Evolutionary conservation across 2,888 invertebrate genomes (phyloP).

Genomic region (Cryptocephalus moraei): DNA sequence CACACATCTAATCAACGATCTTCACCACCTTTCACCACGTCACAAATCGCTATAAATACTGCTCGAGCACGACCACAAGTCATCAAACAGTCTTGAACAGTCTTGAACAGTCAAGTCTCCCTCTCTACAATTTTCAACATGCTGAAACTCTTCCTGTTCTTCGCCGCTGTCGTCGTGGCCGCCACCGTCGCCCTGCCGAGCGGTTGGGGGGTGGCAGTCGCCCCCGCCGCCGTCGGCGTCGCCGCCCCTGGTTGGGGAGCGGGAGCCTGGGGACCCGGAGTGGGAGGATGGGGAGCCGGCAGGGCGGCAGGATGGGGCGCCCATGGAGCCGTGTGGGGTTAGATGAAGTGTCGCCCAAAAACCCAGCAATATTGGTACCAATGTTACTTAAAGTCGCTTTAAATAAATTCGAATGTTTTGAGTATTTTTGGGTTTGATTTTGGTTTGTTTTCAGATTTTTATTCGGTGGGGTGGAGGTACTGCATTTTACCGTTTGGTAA

Average conservation of each 20-base stretch:
- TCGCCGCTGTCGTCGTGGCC: constrained; percentile 11
- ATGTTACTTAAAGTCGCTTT: too few species aligned
- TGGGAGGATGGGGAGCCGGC: constrained; percentile 2
- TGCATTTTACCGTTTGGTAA: too few species aligned
- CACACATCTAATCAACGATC: too few species aligned
- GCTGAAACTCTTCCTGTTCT: constrained; percentile 17
- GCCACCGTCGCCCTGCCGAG: constrained; percentile 8
- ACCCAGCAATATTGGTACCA: neutral
- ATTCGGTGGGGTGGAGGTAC: too few species aligned
- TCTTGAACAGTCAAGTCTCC: too few species aligned
- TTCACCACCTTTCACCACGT: too few species aligned
- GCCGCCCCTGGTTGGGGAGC: constrained; percentile 6
- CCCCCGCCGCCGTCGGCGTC: constrained; percentile 2
- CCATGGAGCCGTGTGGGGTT: constrained; percentile 13
- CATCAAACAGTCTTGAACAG: too few species aligned
- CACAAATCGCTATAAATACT: neutral
- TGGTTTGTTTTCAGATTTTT: too few species aligned
- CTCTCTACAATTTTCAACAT: constrained; percentile 7
- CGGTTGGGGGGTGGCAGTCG: constrained; percentile 7
- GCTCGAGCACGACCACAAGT: too few species aligned
- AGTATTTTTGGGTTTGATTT: too few species aligned
- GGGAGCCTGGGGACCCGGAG: too few species aligned
- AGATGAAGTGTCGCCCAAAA: neutral
- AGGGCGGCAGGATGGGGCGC: constrained; percentile 2
- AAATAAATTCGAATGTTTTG: too few species aligned